These are phyloP conservation scores for Gulo gulo DNA, from an alignment of 2,113 vertebrate species.

Conservation along the genomic window DNA sequence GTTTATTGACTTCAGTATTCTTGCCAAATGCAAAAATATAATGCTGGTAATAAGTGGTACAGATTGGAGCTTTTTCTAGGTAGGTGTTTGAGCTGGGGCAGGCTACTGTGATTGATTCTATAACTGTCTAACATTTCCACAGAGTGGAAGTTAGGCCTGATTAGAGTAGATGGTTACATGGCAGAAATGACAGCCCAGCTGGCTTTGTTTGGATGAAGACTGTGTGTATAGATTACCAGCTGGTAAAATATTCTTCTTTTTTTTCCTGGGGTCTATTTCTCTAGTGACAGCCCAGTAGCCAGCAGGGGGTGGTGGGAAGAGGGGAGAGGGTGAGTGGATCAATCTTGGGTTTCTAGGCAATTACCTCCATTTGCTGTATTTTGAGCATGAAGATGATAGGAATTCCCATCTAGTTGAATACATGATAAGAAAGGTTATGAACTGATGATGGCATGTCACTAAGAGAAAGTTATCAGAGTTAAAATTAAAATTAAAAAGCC, in stretches of 20 bases:
- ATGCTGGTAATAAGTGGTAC: background rate
- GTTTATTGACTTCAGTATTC: background rate
- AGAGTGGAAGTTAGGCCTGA: background rate
- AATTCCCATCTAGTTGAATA: background rate
- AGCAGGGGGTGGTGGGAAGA: background rate
- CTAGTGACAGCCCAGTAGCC: background rate
- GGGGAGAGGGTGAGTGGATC: background rate
- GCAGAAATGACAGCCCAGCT: background rate
- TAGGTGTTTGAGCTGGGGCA: background rate
- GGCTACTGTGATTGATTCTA: background rate
- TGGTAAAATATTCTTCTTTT: background rate
- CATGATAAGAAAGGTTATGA: background rate
- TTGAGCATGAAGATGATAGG: background rate
- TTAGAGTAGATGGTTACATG: background rate
- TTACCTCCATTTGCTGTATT: background rate
- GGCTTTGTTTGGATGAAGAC: background rate
- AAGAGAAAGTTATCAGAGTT: background rate
- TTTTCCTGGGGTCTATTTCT: background rate
- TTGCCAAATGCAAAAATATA: constrained; percentile 9
- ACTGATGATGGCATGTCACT: background rate
- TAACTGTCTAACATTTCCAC: background rate
- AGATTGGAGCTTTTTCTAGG: background rate
- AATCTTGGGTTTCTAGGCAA: background rate
- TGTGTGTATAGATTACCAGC: background rate
- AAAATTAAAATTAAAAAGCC: no score